A percentile compares a stretch with the other conserved stretches of the same genome.
These are phyloP conservation scores for Phalloptychus januarius DNA, from an alignment of 2,797 vertebrate genomes.

Conservation along the genomic window DNA sequence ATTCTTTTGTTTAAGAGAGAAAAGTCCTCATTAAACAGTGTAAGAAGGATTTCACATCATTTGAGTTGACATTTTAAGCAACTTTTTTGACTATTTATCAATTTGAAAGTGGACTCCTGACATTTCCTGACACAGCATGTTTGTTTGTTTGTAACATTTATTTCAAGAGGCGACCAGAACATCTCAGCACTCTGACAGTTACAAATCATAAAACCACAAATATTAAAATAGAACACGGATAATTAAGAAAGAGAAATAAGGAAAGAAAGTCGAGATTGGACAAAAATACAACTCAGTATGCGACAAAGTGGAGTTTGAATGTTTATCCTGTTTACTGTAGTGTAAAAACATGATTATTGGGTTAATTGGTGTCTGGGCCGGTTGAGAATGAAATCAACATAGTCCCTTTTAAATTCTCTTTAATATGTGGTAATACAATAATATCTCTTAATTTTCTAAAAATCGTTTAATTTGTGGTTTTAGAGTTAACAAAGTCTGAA, in stretches of 20 bases:
- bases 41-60: background rate
- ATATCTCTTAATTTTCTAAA: background rate
- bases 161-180: too few species aligned
- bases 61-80: background rate
- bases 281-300: too few species aligned
- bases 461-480: background rate
- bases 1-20: background rate
- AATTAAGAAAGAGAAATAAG: too few species aligned
- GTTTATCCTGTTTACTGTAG: too few species aligned
- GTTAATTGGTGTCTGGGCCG: background rate
- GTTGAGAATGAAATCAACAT: background rate
- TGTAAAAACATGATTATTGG: too few species aligned
- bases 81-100: background rate
- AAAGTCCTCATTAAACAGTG: background rate
- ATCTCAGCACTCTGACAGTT: too few species aligned
- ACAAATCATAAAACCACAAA: too few species aligned
- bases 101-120: background rate
- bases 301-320: too few species aligned
- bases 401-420: background rate
- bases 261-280: too few species aligned
- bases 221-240: too few species aligned
- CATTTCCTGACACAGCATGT: too few species aligned
- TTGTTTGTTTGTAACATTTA: too few species aligned
- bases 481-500: background rate
- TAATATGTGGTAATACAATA: background rate